phyloP scores from a whole-genome alignment of 2,888 invertebrate genomes.

The Drosophila vallismaia region DNA sequence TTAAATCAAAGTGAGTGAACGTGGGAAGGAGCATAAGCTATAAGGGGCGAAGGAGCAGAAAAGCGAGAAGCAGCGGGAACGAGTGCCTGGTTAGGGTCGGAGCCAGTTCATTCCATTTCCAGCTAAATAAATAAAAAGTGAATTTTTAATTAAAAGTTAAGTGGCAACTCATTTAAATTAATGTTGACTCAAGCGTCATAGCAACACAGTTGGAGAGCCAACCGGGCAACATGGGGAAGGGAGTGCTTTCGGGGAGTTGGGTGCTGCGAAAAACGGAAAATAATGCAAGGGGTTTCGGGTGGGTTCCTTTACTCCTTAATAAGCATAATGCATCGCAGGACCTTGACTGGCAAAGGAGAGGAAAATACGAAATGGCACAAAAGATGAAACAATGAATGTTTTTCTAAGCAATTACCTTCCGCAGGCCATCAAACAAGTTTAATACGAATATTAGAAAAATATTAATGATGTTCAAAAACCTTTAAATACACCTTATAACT shows the following conservation, averaged over 20 bases:
- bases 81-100: conserved; percentile 14
- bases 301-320: conserved; percentile 25
- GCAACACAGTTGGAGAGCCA: conserved; percentile 70
- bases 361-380: background rate
- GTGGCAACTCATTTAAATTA: conserved; percentile 82
- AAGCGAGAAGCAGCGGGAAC: background rate
- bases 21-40: conserved; percentile 45
- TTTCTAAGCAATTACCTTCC: background rate
- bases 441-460: no score
- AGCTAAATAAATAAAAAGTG: conserved; percentile 79
- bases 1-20: conserved; percentile 67
- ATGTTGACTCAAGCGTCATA: conserved; percentile 80
- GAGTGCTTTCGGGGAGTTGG: conserved; percentile 1
- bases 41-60: background rate
- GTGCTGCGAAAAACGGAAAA: conserved; percentile 4
- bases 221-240: conserved; percentile 27
- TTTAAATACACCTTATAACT: background rate
- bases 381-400: background rate
- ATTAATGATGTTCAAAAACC: background rate
- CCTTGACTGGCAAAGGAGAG: conserved; percentile 12
- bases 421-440: background rate
- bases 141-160: conserved; percentile 82
- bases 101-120: conserved; percentile 69
- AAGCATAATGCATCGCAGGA: conserved; percentile 35
- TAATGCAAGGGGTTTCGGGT: conserved; percentile 14